Conservation (phyloP, 1,140 invertebrate genomes). For the Drosophila sp. region DNA sequence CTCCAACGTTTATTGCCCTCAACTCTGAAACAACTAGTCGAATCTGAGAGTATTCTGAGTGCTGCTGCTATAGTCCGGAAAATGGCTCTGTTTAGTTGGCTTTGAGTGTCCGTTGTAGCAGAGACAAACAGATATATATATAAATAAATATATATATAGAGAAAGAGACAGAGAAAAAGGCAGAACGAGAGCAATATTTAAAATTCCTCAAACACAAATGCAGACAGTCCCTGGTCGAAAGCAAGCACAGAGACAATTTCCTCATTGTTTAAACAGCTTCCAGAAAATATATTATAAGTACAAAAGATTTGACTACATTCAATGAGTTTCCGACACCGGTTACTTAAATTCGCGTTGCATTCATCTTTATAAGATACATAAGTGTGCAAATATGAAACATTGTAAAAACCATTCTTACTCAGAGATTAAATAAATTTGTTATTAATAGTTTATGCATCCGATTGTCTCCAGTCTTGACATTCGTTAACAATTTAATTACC, state of each 20-base stretch:
- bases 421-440: too few species aligned
- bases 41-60: neutral
- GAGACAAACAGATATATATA: neutral
- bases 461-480: too few species aligned
- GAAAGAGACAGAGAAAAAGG: too few species aligned
- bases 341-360: neutral
- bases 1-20: neutral
- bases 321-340: neutral
- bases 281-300: neutral
- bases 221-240: neutral
- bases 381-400: too few species aligned
- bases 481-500: too few species aligned
- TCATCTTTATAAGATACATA: too few species aligned
- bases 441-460: too few species aligned
- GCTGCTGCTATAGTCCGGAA: neutral
- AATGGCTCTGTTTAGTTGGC: neutral
- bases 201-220: conserved; percentile 40
- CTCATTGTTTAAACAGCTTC: neutral
- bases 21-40: conserved; percentile 2
- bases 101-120: neutral
- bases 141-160: too few species aligned
- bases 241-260: conserved; percentile 9
- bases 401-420: too few species aligned
- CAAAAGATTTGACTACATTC: neutral
- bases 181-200: conserved; percentile 36